Percentiles rank a stretch among this genome's conserved stretches.
Evolutionary conservation across 2,113 vertebrate species (phyloP).

Genomic region (Channa argus): DNA sequence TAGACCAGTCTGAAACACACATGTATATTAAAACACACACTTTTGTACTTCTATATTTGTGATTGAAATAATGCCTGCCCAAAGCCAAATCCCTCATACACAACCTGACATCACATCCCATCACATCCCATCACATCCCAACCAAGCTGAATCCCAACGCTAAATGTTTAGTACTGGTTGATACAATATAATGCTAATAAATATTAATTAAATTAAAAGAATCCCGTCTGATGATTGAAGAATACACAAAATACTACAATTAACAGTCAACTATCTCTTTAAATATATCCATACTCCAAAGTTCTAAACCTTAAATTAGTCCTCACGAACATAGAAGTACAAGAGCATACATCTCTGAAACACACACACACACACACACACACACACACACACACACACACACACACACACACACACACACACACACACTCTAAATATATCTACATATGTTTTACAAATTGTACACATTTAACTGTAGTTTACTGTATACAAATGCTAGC

Average conservation of each 20-base stretch:
- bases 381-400: background rate
- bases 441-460: constrained; percentile 5
- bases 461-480: background rate
- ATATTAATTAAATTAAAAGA: background rate
- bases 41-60: constrained; percentile 39
- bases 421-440: constrained; percentile 10
- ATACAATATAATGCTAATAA: background rate
- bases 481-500: background rate
- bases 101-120: background rate
- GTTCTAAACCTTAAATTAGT: background rate
- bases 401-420: background rate
- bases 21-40: constrained; percentile 16
- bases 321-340: constrained; percentile 13
- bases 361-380: background rate
- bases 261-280: background rate
- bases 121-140: too few species aligned
- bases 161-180: background rate
- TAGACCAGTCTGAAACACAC: constrained; percentile 18
- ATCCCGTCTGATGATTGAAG: background rate
- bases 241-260: too few species aligned
- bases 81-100: background rate
- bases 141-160: background rate
- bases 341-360: background rate
- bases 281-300: background rate
- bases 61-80: background rate